phyloP scores from a whole-genome alignment of 2,888 invertebrate genomes.

The Nephrotoma guestfalica region DNA sequence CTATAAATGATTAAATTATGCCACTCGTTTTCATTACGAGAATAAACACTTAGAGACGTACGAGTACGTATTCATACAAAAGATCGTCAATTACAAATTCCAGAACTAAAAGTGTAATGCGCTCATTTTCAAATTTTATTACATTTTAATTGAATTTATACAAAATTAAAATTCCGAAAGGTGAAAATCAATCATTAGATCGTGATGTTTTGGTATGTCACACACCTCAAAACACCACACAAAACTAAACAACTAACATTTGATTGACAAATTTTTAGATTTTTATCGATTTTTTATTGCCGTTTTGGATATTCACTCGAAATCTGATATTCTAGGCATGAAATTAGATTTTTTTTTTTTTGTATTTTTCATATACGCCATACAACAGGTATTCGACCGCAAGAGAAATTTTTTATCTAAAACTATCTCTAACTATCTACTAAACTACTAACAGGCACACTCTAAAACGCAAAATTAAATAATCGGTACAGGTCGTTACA shows the following conservation, averaged over 20 bases:
- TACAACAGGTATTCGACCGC: not conserved
- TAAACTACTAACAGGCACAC: not conserved
- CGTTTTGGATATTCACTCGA: not conserved
- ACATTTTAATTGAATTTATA: not conserved
- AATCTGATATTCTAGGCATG: not conserved
- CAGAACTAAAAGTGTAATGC: not conserved
- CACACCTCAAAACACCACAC: not conserved
- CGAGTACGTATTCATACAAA: no score
- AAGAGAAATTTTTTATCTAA: not conserved
- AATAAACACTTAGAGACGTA: not conserved
- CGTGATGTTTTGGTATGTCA: not conserved
- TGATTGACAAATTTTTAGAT: not conserved
- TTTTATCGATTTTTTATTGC: not conserved
- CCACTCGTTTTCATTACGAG: not conserved
- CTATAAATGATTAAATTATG: not conserved
- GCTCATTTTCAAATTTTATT: not conserved
- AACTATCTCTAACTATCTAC: not conserved
- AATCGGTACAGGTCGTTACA: not conserved
- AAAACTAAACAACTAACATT: not conserved
- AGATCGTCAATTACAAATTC: not conserved
- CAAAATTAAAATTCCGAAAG: not conserved
- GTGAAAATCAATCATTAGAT: not conserved
- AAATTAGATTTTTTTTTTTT: not conserved
- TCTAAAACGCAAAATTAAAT: not conserved
- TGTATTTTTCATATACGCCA: not conserved